Conservation (phyloP, 2,113 vertebrate genomes). For the Amphiprion ocellaris region DNA sequence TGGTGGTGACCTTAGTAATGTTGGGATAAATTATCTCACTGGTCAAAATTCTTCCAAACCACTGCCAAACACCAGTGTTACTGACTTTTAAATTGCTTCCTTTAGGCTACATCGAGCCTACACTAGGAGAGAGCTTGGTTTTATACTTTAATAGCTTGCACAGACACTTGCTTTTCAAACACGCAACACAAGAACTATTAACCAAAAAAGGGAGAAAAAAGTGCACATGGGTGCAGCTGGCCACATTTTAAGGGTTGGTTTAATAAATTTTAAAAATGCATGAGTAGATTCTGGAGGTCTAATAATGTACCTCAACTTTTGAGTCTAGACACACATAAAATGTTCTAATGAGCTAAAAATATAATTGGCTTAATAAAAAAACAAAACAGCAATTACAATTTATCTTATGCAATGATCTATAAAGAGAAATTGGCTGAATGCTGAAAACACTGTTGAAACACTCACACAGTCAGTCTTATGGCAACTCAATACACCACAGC, state of each 20-base stretch:
- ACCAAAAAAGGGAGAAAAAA: slow-evolving; percentile 11
- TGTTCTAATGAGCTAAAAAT: slow-evolving; percentile 1
- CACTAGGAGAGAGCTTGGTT: slow-evolving; percentile 27
- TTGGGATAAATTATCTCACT: slow-evolving; percentile 43
- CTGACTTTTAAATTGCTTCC: slow-evolving; percentile 47
- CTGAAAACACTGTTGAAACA: neutral
- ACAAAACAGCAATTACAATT: neutral
- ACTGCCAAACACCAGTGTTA: slow-evolving; percentile 42
- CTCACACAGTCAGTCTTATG: neutral
- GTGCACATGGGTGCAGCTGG: neutral
- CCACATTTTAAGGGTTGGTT: slow-evolving; percentile 6
- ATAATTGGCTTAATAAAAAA: slow-evolving; percentile 13
- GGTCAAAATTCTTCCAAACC: slow-evolving; percentile 47
- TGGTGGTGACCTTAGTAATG: slow-evolving; percentile 46
- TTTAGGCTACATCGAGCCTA: slow-evolving; percentile 49
- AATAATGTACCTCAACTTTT: slow-evolving; percentile 3
- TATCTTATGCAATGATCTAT: neutral
- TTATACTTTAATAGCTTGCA: slow-evolving; percentile 45
- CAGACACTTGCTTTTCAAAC: slow-evolving; percentile 24
- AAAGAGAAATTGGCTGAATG: neutral
- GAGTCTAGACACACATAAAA: slow-evolving; percentile 17
- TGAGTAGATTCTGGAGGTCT: slow-evolving; percentile 5
- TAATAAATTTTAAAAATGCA: neutral
- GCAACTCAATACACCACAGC: slow-evolving; percentile 13
- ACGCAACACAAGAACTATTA: neutral